These are phyloP conservation scores for Agrotis puta DNA, from an alignment of 2,888 invertebrate genomes.

Conservation along the genomic window DNA sequence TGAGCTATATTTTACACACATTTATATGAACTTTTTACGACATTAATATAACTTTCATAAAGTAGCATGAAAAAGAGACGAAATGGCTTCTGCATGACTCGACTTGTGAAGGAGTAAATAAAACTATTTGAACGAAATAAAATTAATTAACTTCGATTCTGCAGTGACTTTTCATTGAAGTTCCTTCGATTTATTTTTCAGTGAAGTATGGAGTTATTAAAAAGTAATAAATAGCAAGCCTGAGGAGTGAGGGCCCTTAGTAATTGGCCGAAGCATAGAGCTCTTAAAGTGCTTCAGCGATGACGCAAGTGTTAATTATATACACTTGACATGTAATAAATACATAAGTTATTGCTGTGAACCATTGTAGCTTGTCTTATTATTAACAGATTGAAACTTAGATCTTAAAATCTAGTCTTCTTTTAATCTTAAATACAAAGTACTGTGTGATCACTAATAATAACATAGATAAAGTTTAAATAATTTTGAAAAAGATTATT, in stretches of 20 bases:
- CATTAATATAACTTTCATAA: constrained; percentile 50
- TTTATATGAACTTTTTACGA: constrained; percentile 52
- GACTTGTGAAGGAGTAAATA: not conserved
- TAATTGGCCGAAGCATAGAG: constrained; percentile 29
- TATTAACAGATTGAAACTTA: too few relatives aligned
- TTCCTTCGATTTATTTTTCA: constrained; percentile 37
- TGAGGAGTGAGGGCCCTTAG: constrained; percentile 7
- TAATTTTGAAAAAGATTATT: too few relatives aligned
- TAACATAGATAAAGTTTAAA: too few relatives aligned
- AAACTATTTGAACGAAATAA: constrained; percentile 16
- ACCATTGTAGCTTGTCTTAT: not conserved
- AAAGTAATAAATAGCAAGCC: constrained; percentile 44
- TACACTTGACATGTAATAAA: constrained; percentile 48
- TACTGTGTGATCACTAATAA: too few relatives aligned
- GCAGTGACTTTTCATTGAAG: constrained; percentile 20
- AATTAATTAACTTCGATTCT: constrained; percentile 29
- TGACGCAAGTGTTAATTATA: constrained; percentile 50
- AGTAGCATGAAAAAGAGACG: constrained; percentile 8
- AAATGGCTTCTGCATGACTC: constrained; percentile 12
- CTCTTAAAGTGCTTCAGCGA: constrained; percentile 31
- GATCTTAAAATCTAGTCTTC: not conserved
- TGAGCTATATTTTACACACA: constrained; percentile 51
- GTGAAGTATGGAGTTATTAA: constrained; percentile 32
- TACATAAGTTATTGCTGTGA: constrained; percentile 33
- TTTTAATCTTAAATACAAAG: too few relatives aligned